A percentile compares a stretch with the other conserved stretches of the same genome.
phyloP scores from a whole-genome alignment of 1,140 invertebrate species.

The Liolophura sinensis region DNA sequence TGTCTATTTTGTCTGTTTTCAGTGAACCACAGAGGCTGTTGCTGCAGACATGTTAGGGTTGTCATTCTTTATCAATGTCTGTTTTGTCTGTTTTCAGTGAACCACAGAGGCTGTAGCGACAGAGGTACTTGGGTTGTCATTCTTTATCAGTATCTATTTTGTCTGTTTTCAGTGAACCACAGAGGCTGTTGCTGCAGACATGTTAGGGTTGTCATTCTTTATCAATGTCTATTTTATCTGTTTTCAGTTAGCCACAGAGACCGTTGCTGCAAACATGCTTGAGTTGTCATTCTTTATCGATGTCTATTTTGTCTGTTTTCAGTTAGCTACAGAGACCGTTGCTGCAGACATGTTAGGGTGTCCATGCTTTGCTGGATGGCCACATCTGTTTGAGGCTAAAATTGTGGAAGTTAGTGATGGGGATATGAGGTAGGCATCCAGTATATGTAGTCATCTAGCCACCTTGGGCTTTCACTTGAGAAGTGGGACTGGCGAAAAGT shows the following conservation, averaged over 20 bases:
- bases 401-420: slow-evolving; percentile 66
- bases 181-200: slow-evolving; percentile 55
- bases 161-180: slow-evolving; percentile 24
- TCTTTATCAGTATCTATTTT: too few species aligned
- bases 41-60: too few species aligned
- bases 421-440: slow-evolving; percentile 51
- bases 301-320: slow-evolving; percentile 7
- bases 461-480: too few species aligned
- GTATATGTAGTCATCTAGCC: too few species aligned
- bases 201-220: slow-evolving; percentile 75
- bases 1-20: too few species aligned
- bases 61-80: too few species aligned
- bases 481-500: too few species aligned
- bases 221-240: slow-evolving; percentile 58
- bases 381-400: slow-evolving; percentile 78
- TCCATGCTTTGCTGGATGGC: slow-evolving; percentile 82
- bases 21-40: too few species aligned
- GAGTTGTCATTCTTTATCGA: slow-evolving; percentile 75
- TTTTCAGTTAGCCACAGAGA: slow-evolving; percentile 30
- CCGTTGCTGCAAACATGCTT: slow-evolving; percentile 64
- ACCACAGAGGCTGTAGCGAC: too few species aligned
- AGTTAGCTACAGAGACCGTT: slow-evolving; percentile 33
- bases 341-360: slow-evolving; percentile 70
- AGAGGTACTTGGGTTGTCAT: too few species aligned
- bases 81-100: too few species aligned